A percentile compares a stretch with the other conserved stretches of the same genome.
phyloP scores from a whole-genome alignment of 2,888 invertebrate genomes.

The Argyresthia albistria region DNA sequence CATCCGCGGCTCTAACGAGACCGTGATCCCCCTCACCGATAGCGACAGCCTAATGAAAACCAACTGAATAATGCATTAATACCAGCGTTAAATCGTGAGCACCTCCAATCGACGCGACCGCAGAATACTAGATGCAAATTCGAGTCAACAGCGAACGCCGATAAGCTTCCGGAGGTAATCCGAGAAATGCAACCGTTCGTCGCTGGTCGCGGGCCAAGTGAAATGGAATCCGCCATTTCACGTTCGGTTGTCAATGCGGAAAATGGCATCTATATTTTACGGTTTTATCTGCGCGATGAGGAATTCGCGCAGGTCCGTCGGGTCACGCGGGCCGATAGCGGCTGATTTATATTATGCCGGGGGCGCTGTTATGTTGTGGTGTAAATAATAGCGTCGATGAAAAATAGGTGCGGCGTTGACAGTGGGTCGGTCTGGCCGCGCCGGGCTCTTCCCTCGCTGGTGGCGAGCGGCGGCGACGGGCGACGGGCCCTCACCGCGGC shows the following conservation, averaged over 20 bases:
- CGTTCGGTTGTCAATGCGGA: constrained; percentile 24
- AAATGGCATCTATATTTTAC: constrained; percentile 31
- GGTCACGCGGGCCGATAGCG: constrained; percentile 25
- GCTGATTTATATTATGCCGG: constrained; percentile 27
- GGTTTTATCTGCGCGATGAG: constrained; percentile 31
- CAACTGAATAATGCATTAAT: constrained; percentile 71
- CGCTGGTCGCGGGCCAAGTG: constrained; percentile 18
- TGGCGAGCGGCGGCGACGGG: not conserved
- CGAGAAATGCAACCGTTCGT: constrained; percentile 39
- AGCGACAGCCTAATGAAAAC: constrained; percentile 67
- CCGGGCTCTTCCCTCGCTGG: not conserved
- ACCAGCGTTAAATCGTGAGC: constrained; percentile 70
- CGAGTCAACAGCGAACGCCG: constrained; percentile 50
- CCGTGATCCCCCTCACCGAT: constrained; percentile 61
- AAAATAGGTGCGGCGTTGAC: constrained; percentile 24
- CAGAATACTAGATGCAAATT: constrained; percentile 67
- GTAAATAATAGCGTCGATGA: constrained; percentile 28
- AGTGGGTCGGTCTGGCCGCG: constrained; percentile 9
- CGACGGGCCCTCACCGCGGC: not conserved
- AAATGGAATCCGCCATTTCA: constrained; percentile 30
- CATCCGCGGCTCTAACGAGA: constrained; percentile 69
- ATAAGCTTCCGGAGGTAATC: constrained; percentile 53
- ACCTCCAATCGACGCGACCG: constrained; percentile 55
- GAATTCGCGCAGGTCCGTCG: constrained; percentile 21
- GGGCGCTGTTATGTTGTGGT: constrained; percentile 11